phyloP scores from a whole-genome alignment of 1,140 invertebrate species.

The Zaprionus ornatus region DNA sequence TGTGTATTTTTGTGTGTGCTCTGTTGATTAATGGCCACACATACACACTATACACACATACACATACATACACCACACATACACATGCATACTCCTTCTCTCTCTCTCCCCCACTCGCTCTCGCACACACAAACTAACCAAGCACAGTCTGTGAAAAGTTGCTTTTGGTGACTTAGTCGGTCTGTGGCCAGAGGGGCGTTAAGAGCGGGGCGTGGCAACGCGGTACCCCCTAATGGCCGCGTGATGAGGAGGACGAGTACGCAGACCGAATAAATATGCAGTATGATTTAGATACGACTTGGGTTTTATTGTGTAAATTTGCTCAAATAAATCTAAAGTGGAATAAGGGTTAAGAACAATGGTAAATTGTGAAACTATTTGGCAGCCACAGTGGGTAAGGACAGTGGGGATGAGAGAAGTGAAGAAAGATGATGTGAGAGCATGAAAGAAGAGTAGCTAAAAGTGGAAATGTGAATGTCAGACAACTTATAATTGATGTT shows the following conservation, averaged over 20 bases:
- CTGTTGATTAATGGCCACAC: constrained; percentile 71
- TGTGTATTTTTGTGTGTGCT: constrained; percentile 39
- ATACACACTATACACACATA: constrained; percentile 15
- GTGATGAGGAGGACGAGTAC: neutral
- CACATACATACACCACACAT: neutral
- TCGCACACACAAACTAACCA: neutral
- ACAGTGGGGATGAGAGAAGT: neutral
- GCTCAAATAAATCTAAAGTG: constrained; percentile 12
- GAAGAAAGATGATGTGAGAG: neutral
- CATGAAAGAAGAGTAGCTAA: neutral
- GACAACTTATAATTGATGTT: neutral
- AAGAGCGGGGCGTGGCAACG: neutral
- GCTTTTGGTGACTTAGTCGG: constrained; percentile 3
- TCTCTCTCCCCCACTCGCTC: neutral
- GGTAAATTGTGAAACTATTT: neutral
- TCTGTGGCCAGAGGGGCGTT: neutral
- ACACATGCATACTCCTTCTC: neutral
- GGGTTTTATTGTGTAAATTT: constrained; percentile 10
- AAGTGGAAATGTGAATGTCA: neutral
- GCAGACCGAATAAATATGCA: constrained; percentile 17
- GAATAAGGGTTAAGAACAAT: constrained; percentile 6
- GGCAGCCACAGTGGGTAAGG: neutral
- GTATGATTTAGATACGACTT: constrained; percentile 14
- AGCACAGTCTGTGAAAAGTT: constrained; percentile 4
- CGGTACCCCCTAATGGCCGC: neutral